phyloP scores from a whole-genome alignment of 2,888 invertebrate species.

The Leptinotarsa peninsularis region DNA sequence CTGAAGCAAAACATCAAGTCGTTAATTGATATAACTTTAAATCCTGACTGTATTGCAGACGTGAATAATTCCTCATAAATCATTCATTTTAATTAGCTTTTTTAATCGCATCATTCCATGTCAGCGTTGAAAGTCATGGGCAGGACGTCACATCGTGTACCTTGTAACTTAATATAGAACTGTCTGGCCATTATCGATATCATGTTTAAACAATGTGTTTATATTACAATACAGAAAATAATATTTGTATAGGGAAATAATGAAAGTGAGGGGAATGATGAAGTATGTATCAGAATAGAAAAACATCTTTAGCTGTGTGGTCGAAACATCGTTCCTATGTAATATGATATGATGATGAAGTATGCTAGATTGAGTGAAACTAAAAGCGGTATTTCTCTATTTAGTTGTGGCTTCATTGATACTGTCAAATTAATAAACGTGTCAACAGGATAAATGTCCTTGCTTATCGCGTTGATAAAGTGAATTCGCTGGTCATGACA shows the following conservation, averaged over 20 bases:
- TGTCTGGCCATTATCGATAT: constrained; percentile 42
- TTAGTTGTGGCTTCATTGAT: not conserved
- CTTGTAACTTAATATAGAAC: constrained; percentile 35
- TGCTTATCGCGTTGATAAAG: not conserved
- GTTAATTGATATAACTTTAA: not conserved
- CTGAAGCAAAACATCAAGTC: not conserved
- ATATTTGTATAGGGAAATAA: constrained; percentile 22
- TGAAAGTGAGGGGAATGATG: constrained; percentile 15
- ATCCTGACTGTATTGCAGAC: constrained; percentile 17
- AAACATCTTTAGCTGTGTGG: not conserved
- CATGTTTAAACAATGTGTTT: constrained; percentile 42
- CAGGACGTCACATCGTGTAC: constrained; percentile 32
- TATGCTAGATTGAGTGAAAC: not conserved
- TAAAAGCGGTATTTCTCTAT: constrained; percentile 1
- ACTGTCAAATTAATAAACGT: not conserved
- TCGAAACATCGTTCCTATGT: constrained; percentile 17
- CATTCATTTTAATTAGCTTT: constrained; percentile 23
- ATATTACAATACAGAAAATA: constrained; percentile 43
- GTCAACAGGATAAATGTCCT: constrained; percentile 1
- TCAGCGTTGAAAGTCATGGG: constrained; percentile 17
- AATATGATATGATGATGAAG: constrained; percentile 19
- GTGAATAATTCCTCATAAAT: constrained; percentile 21
- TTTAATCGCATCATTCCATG: constrained; percentile 24
- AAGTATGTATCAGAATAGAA: constrained; percentile 9
- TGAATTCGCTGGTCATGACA: too few species aligned